These are phyloP conservation scores for Catagonus wagneri DNA, from an alignment of 2,113 vertebrate genomes.

Conservation along the genomic window DNA sequence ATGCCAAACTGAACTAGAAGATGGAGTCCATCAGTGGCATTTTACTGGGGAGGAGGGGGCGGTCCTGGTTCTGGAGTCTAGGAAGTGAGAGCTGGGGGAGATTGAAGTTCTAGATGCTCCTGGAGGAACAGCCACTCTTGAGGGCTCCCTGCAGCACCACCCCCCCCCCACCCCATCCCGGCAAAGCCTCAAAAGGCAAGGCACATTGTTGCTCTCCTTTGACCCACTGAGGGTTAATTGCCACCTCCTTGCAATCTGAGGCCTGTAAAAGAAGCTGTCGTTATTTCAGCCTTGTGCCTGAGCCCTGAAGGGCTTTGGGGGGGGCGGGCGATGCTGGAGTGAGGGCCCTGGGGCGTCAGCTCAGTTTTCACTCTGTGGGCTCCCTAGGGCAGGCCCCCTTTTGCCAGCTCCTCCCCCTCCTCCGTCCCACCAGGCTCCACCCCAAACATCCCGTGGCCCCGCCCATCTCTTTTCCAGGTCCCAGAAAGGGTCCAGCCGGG, in stretches of 20 bases:
- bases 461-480: conserved; percentile 49
- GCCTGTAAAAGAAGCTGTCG: conserved; percentile 48
- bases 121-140: background rate
- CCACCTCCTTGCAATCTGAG: conserved; percentile 52
- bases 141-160: background rate
- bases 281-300: background rate
- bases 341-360: background rate
- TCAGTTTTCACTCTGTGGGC: background rate
- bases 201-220: background rate
- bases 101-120: background rate
- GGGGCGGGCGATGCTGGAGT: too few species aligned
- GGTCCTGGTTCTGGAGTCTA: background rate
- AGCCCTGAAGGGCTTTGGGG: background rate
- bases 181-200: background rate
- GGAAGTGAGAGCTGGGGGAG: background rate
- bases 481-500: background rate
- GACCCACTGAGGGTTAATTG: conserved; percentile 69
- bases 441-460: background rate
- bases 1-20: background rate
- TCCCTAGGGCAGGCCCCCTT: background rate
- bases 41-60: too few species aligned
- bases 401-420: background rate
- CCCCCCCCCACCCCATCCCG: too few species aligned
- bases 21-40: background rate
- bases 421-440: background rate